phyloP scores from a whole-genome alignment of 30 jellyfish, hydroid and myxozoan species.

The Aurelia aurita complex sp. Pacific region DNA sequence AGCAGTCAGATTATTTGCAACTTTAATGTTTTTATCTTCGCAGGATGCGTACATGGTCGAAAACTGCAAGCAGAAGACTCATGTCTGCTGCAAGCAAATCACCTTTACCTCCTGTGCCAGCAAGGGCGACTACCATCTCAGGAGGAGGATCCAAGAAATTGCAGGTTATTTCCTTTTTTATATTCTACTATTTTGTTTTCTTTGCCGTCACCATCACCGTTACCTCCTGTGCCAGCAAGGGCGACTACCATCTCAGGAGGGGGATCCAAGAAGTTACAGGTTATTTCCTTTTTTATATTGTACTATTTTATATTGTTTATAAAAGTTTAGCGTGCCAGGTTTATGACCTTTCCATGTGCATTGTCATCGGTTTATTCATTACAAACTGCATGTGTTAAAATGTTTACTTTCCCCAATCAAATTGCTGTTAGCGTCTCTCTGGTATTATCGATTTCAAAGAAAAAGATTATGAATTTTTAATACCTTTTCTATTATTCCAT shows the following conservation, averaged over 20 bases:
- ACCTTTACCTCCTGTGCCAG: slow-evolving; percentile 87
- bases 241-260: slow-evolving; percentile 93
- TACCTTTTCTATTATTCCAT: not conserved
- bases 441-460: too few species aligned
- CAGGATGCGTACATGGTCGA: slow-evolving; percentile 95
- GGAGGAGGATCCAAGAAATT: slow-evolving; percentile 98
- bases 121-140: slow-evolving; percentile 79
- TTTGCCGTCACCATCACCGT: too few species aligned
- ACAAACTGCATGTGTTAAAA: too few species aligned
- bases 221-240: slow-evolving; percentile 90
- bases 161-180: slow-evolving; percentile 50
- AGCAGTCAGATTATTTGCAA: not conserved
- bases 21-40: not conserved
- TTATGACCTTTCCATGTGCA: too few species aligned
- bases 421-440: too few species aligned
- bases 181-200: not conserved
- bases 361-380: not conserved
- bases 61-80: slow-evolving; percentile 78
- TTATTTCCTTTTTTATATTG: not conserved
- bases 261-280: slow-evolving; percentile 97
- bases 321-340: too few species aligned
- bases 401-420: too few species aligned
- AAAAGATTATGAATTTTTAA: not conserved
- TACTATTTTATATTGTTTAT: not conserved
- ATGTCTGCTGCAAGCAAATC: slow-evolving; percentile 65